A percentile compares a stretch with the other conserved stretches of the same genome.
Evolutionary conservation across 2,888 invertebrate species (phyloP).

Genomic region (Ochropacha duplaris): DNA sequence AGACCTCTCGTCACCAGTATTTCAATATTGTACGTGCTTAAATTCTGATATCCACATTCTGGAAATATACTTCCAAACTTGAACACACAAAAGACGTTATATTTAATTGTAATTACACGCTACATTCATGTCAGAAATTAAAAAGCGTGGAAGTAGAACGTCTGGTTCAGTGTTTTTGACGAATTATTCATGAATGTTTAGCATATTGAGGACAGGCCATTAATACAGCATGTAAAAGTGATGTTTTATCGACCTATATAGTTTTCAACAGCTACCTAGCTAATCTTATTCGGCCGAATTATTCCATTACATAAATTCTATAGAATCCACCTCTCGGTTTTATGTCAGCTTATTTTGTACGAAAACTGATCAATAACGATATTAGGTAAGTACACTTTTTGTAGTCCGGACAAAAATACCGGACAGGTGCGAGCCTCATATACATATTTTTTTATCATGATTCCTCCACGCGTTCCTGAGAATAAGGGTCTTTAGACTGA

Average conservation of each 20-base stretch:
- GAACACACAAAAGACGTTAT: conserved; percentile 16
- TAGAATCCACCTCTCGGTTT: too few relatives aligned
- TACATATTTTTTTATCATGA: too few relatives aligned
- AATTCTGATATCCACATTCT: background rate
- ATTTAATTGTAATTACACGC: conserved; percentile 22
- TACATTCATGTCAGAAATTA: conserved; percentile 36
- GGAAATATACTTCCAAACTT: background rate
- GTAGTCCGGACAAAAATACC: too few relatives aligned
- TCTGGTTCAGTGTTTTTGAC: conserved; percentile 25
- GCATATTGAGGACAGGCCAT: conserved; percentile 22
- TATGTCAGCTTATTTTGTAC: too few relatives aligned
- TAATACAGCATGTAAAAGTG: conserved; percentile 22
- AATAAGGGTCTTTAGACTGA: too few relatives aligned
- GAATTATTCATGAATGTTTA: conserved; percentile 43
- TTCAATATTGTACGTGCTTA: background rate
- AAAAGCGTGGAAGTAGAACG: conserved; percentile 35
- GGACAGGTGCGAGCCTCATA: too few relatives aligned
- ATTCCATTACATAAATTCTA: too few relatives aligned
- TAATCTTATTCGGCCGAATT: too few relatives aligned
- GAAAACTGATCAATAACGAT: too few relatives aligned
- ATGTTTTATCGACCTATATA: conserved; percentile 29
- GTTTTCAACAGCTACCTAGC: conserved; percentile 8
- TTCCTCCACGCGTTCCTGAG: too few relatives aligned
- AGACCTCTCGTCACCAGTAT: background rate
- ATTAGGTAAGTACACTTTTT: too few relatives aligned